phyloP scores from a whole-genome alignment of 1,140 invertebrate genomes.

The Penaeus chinensis region DNA sequence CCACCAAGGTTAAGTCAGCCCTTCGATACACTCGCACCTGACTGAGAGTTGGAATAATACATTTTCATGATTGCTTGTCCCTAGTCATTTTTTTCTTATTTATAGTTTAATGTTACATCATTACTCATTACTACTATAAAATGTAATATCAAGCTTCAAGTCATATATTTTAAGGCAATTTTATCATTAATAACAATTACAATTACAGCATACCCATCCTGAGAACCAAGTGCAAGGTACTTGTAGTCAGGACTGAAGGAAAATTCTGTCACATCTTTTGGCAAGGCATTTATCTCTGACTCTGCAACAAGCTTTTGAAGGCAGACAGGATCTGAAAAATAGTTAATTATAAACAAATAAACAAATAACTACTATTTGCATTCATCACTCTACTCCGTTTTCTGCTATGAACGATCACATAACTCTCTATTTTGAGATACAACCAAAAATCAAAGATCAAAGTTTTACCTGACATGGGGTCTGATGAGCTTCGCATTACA shows the following conservation, averaged over 20 bases:
- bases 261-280: conserved; percentile 51
- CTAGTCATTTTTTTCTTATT: neutral
- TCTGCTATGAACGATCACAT: no score
- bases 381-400: no score
- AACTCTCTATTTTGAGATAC: no score
- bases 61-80: neutral
- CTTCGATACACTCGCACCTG: conserved; percentile 38
- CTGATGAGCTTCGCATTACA: conserved; percentile 33
- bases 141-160: neutral
- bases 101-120: neutral
- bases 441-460: neutral
- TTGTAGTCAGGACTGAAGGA: conserved; percentile 57
- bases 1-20: conserved; percentile 21
- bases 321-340: conserved; percentile 36
- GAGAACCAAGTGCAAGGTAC: conserved; percentile 51
- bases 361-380: no score
- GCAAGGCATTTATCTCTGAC: conserved; percentile 3
- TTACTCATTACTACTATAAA: neutral
- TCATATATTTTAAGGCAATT: neutral
- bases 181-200: neutral
- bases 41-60: neutral
- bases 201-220: conserved; percentile 45
- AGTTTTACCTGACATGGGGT: conserved; percentile 44
- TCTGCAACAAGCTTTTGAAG: conserved; percentile 27
- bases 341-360: neutral